Base-by-base conservation (phyloP, 1,140 invertebrate genomes). In the Drosophila carrolli region DNA sequence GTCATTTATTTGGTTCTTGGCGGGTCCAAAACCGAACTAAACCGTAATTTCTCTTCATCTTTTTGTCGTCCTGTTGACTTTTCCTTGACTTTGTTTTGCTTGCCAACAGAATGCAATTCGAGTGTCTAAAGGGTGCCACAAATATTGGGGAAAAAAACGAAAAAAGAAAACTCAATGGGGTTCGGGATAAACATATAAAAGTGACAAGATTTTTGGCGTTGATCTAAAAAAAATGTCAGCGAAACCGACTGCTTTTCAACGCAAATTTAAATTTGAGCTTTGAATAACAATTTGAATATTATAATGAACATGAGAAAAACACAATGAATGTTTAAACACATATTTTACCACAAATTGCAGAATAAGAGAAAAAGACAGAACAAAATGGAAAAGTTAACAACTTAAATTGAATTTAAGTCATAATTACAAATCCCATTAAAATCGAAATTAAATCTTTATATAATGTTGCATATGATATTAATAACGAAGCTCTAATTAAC, bases 1-100 rank as follows among this genome's bases (percentile, higher is more conserved):
- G 58, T 84, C 82, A 82, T 88, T 82, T 86, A 79, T 88, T 86
- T 82, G 65, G 47, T 73, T 53, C 54, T 80, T 57, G 57, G 73
- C 46, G 51, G 9, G 40, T 58, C 54, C 47, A 38, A 55, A 53
- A 75, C 47, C 73, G 38, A 75, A 66, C 72, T 65, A 67, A 76
- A 68, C 40, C 56, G 74, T 67, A 54, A 67, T 66, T 71, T 62
- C 53, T 57, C 46, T 53, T 60, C 14, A 38, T 65, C 58, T 56
- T 62, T 41, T 75, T 44, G 58, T 35, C 23, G 54, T 59, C 50
- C 43, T 72, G 23, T 43, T 59, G 47, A 41, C 48, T 55, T 61
- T 68, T 46, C 14, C 41, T 8, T 14, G 58, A 51, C 67, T 48
- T 70, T 70, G 67, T 70, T 70, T 70, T 47, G 16, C 32, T 32